Conservation (phyloP, 1,140 invertebrate genomes). For the Campoletis sonorensis region DNA sequence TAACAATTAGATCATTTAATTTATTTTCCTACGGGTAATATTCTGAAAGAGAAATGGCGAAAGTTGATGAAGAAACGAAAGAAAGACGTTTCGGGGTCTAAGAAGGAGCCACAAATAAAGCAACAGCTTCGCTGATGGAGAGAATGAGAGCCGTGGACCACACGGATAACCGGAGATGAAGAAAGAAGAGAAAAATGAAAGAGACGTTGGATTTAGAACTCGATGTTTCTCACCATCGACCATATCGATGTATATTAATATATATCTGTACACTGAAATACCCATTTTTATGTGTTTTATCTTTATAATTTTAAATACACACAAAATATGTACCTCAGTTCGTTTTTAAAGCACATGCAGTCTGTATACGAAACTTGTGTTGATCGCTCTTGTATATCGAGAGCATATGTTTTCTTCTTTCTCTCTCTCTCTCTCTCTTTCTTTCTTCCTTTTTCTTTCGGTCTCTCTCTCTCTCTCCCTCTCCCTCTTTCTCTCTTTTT, state of each 20-base stretch:
- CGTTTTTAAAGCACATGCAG: slow-evolving; percentile 59
- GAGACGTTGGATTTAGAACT: not conserved
- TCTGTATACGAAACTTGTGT: slow-evolving; percentile 67
- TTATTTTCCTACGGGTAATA: too few relatives aligned
- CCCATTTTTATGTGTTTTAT: not conserved
- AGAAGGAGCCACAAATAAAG: slow-evolving; percentile 71
- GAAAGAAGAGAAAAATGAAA: not conserved
- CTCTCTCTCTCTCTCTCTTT: not conserved
- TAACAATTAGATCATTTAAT: too few relatives aligned
- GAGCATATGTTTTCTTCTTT: not conserved
- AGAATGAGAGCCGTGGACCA: slow-evolving; percentile 51
- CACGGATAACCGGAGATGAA: not conserved
- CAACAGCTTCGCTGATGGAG: slow-evolving; percentile 57
- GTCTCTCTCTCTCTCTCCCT: too few relatives aligned
- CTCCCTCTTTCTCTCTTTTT: too few relatives aligned
- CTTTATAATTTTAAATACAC: not conserved
- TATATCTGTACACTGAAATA: too few relatives aligned
- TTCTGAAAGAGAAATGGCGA: slow-evolving; percentile 33
- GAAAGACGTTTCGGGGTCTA: slow-evolving; percentile 60
- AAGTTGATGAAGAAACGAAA: slow-evolving; percentile 28
- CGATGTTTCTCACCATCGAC: not conserved
- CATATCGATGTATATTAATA: not conserved
- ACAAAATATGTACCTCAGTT: not conserved
- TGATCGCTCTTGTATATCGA: slow-evolving; percentile 34
- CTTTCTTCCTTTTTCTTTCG: too few relatives aligned